Evolutionary conservation across 2,888 invertebrate species (phyloP), one percentile per base, ranked within the genome.

Genomic region (Tipula unca): DNA sequence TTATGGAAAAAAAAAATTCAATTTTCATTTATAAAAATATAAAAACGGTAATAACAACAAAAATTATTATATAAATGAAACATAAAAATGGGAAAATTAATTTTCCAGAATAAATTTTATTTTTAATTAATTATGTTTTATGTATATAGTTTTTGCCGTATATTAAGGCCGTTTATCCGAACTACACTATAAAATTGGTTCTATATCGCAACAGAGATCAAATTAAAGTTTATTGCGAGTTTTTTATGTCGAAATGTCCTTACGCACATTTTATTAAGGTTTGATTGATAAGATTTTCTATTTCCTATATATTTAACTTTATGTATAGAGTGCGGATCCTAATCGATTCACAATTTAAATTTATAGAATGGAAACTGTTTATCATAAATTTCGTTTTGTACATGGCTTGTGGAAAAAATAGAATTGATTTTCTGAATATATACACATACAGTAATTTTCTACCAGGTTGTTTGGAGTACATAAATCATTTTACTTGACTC

Each of bases 401-500:
- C 6, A 17, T 69, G 69, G 69, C 6, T 69, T 69, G 20, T 25
- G 69, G 69, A 8, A 69, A 69, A 25, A 10, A 48, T 6, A 10
- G 25, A 69, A 69, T 69, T 25, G 69, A 69, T 69, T 69, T 69
- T 69, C 69, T 69, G 69, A 25, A 69, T 25, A 69, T 8, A 69
- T 17, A 25, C 0, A 69, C n/a, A 69, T 8, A 69, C 25, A 20
- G 13, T 69, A 69, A 69, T 17, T 69, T 69, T 69, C 20, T 69
- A n/a, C 69, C 69, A 69, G 69, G 69, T 69, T 69, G 25, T 32
- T 6, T 69, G 25, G 69, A 69, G 69, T 69, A 69, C 69, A 69
- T 69, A 69, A 69, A 69, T 69, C 69, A 69, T 69, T 69, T 69
- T 69, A 54, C 25, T 69, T 69, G 69, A 69, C 69, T 69, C 69